Evolutionary conservation across 1,140 invertebrate genomes (phyloP), one percentile per base, ranked within the genome.

Genomic region (Camponotus pennsylvanicus): DNA sequence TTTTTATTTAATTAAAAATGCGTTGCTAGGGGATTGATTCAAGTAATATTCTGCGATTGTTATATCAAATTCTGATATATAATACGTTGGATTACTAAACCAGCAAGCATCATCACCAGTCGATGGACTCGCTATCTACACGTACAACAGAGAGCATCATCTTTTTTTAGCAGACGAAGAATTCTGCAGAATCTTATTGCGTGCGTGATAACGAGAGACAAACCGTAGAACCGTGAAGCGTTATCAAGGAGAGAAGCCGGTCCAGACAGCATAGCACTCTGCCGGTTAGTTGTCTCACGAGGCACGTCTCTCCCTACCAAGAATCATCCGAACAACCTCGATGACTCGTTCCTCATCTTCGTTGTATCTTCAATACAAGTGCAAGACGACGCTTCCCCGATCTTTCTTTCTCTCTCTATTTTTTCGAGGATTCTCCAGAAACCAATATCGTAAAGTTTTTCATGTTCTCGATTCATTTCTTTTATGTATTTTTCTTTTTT

Each of bases 271-370:
- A 88, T 90, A 90, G 89, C 86, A 86, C 80, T 77, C 40, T 86
- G 78, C 76, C 87, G 86, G 88, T 92, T 94, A 93, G 92, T 95
- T 94, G 92, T 93, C 92, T 95, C 91, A 89, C 93, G 90, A 93
- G 89, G 92, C 94, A 95, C 94, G 93, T 95, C 92, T 82, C 90
- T 87, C 86, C 86, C 87, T 94, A 94, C 93, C 91, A 78, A 92
- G 93, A 94, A 94, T 93, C 90, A 86, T 69, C 87, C 86, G 87
- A 89, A 92, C 88, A 92, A 70, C 90, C 91, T 91, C 90, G 91
- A 92, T 93, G 91, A 93, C 89, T 93, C 92, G 92, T 92, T 87
- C 90, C 89, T 83, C 90, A 87, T 92, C 79, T 88, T 89, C 66
- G 86, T 91, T 88, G 85, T 85, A 27, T 27, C 27, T 27, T 27